Percentiles rank a stretch among this genome's conserved stretches.
phyloP scores from a whole-genome alignment of 2,888 invertebrate genomes.

The Pseudoips prasinana region DNA sequence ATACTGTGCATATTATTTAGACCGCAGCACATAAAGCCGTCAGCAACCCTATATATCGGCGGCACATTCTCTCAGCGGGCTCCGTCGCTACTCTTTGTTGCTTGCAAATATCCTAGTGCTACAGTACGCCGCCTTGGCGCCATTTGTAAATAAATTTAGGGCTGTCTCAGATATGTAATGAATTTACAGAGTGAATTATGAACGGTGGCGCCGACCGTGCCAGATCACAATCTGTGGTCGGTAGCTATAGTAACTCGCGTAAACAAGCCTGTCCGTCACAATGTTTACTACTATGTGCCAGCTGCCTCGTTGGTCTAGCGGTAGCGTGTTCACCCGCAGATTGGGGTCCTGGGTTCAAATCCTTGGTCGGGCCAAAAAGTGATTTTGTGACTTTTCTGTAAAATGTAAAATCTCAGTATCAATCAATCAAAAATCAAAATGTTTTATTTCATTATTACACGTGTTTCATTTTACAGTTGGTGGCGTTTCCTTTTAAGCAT shows the following conservation, averaged over 20 bases:
- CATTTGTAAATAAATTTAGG: constrained; percentile 77
- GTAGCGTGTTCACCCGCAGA: no score
- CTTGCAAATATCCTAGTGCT: constrained; percentile 65
- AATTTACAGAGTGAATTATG: constrained; percentile 75
- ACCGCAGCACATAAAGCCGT: constrained; percentile 10
- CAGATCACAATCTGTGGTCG: constrained; percentile 67
- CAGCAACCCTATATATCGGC: constrained; percentile 26
- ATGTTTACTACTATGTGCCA: constrained; percentile 45
- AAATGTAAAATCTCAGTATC: no score
- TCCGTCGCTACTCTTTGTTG: constrained; percentile 53
- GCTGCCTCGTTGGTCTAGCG: no score
- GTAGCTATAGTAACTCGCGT: constrained; percentile 37
- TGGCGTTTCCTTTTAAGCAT: no score
- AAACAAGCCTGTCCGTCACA: constrained; percentile 63
- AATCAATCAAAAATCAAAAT: no score
- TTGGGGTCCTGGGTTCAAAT: no score
- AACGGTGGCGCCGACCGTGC: constrained; percentile 63
- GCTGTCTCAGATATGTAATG: constrained; percentile 73
- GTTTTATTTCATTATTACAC: no score
- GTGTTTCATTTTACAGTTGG: no score
- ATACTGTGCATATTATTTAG: no score
- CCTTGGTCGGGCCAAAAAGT: no score
- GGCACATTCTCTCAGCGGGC: constrained; percentile 34
- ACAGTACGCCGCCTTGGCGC: constrained; percentile 71
- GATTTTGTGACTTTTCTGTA: no score